Evolutionary conservation across 1,140 invertebrate genomes (phyloP), one percentile per base, ranked within the genome.

Genomic region (Zeugodacus cucurbitae): DNA sequence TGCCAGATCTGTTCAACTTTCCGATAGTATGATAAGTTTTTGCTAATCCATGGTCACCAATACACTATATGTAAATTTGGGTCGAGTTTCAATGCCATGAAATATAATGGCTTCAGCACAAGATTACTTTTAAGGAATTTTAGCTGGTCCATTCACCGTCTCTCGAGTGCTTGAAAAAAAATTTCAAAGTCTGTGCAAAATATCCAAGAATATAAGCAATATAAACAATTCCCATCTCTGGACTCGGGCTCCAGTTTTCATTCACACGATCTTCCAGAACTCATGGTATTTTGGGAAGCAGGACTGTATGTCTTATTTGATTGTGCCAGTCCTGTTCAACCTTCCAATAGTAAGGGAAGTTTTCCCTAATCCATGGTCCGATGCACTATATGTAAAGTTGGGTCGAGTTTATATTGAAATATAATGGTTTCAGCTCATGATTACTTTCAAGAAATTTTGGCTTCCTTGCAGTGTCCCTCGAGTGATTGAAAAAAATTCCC

Each of bases 311-410:
- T 0, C 98, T 95, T 3, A 99, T 98, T 0, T 98, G 99, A 92
- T 99, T 99, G 93, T 99, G 99, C 99, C 99, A 99, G 10, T 98
- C 98, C 92, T 98, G 97, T 91, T 99, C 99, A 0, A 96, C 94
- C 6, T 98, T 98, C 41, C 98, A 95, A 94, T 99, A 99, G 93
- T 99, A 99, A 0, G 97, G 95, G 90, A 98, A 98, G 87, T 96
- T 95, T 74, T 95, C 94, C 89, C 97, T 96, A 0, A 98, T 95
- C 93, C 98, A 99, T 99, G 0, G 98, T 98, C 99, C 8, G 99
- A 94, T 0, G 98, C 97, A 89, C 99, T 99, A 94, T 99, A 99
- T 0, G 98, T 99, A 92, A 97, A 99, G 26, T 58, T 41, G n/a
- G 88, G 88, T 41, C 86, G 48, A 7, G 6, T 6, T 54, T 7